Evolutionary conservation across 2,888 invertebrate species (phyloP), one percentile per base, ranked within the genome.

Genomic region (Pollenia amentaria): DNA sequence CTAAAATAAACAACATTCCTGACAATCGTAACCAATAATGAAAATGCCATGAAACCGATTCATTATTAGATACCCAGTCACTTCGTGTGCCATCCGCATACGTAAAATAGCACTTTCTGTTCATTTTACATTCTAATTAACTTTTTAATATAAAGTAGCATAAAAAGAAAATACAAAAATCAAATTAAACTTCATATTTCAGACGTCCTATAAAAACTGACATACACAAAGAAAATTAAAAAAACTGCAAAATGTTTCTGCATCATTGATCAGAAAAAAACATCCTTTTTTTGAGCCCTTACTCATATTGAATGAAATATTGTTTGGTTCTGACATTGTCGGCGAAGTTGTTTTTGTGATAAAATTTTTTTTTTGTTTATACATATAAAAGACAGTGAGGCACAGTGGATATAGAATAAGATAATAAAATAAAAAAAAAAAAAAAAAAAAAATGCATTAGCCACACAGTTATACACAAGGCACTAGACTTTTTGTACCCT

Each of bases 261-360:
- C 80, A 78, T 81, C 77, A 85, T 73, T 85, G 85, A 81, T 73
- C 81, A 77, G 65, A 57, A 76, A 81, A 48, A 51, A 85, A 77
- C 65, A 81, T 85, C 70, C 65, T 77, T 80, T 70, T n/a, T 57
- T 70, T 62, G 14, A 14, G 1, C 3, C 16, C 1, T 62, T 42
- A 38, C 18, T 18, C 16, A 4, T 67, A 38, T 42, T 18, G 46
- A 0, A 55, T 29, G 10, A 51, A 51, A 72, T 44, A 72, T 53
- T 64, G n/a, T 80, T 53, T 72, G 64, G 14, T 72, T 80, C 55
- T 80, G 64, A 80, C 64, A 64, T 72, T 38, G 11, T 44, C 38
- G 38, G n/a, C 10, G 46, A 44, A 55, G 53, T 14, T 42, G 18
- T 62, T 62, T 69, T 60, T 53, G n/a, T 70, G 16, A n/a, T 8